Conservation (phyloP, 2,113 vertebrate species). For the Triplophysa dalaica region DNA sequence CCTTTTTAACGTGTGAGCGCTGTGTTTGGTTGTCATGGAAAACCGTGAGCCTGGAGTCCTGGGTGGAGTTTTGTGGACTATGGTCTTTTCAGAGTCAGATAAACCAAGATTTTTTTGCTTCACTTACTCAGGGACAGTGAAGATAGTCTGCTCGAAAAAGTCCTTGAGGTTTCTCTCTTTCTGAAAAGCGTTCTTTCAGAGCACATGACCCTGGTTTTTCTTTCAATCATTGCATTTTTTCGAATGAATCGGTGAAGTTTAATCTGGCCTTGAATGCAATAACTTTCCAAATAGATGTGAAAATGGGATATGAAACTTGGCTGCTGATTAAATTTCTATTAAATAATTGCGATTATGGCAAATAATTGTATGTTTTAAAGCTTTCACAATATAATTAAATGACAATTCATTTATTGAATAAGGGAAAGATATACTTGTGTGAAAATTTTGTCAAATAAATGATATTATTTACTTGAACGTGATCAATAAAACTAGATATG, state of each 20-base stretch:
- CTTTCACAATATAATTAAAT: too few relatives aligned
- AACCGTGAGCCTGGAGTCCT: slow-evolving; percentile 29
- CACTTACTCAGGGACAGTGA: slow-evolving; percentile 41
- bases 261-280: neutral
- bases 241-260: neutral
- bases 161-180: slow-evolving; percentile 44
- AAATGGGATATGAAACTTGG: too few relatives aligned
- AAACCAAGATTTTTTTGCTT: slow-evolving; percentile 44
- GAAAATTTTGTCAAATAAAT: too few relatives aligned
- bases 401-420: too few relatives aligned
- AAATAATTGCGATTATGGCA: too few relatives aligned
- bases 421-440: too few relatives aligned
- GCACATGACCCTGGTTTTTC: slow-evolving; percentile 20
- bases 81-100: slow-evolving; percentile 52
- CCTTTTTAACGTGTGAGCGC: slow-evolving; percentile 30
- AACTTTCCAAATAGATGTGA: neutral
- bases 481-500: too few relatives aligned
- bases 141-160: slow-evolving; percentile 35
- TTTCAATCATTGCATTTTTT: slow-evolving; percentile 26
- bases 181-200: slow-evolving; percentile 16
- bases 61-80: slow-evolving; percentile 46
- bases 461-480: too few relatives aligned
- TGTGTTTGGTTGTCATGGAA: slow-evolving; percentile 50
- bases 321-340: too few relatives aligned
- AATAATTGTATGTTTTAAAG: too few relatives aligned